Conservation (phyloP, 2,888 invertebrate genomes). For the Lumbricus terrestris region DNA sequence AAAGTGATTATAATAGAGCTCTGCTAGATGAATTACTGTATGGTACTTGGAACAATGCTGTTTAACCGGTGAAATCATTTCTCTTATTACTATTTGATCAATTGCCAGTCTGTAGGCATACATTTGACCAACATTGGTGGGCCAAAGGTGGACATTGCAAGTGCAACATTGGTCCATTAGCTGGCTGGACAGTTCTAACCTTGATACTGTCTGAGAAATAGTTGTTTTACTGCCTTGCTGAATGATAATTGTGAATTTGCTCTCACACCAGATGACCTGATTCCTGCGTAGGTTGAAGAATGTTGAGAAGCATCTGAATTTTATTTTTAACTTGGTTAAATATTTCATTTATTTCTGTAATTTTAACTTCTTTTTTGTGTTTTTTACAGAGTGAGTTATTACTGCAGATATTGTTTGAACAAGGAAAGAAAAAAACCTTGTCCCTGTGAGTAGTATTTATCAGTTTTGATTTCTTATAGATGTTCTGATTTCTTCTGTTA, state of each 20-base stretch:
- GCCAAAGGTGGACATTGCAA: too few relatives aligned
- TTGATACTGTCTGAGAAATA: background rate
- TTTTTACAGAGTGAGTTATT: constrained; percentile 29
- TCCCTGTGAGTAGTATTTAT: background rate
- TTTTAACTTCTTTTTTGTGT: background rate
- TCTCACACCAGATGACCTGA: background rate
- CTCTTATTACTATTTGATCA: too few relatives aligned
- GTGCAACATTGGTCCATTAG: too few relatives aligned
- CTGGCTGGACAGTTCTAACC: too few relatives aligned
- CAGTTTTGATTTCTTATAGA: background rate
- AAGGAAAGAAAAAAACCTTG: background rate
- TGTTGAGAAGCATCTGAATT: background rate
- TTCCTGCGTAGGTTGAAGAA: background rate
- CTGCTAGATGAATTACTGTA: too few relatives aligned
- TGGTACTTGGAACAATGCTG: too few relatives aligned
- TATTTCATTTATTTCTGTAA: background rate
- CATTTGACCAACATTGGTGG: too few relatives aligned
- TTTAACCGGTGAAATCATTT: too few relatives aligned
- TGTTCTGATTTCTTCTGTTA: background rate
- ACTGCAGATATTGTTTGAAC: constrained; percentile 28
- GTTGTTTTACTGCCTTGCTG: too few relatives aligned
- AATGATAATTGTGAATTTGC: background rate
- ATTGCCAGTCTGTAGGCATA: too few relatives aligned
- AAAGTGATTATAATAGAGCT: too few relatives aligned
- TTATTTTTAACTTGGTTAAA: background rate